Conservation (phyloP, 23 tunicate species). For the Clavelina lepadiformis region DNA sequence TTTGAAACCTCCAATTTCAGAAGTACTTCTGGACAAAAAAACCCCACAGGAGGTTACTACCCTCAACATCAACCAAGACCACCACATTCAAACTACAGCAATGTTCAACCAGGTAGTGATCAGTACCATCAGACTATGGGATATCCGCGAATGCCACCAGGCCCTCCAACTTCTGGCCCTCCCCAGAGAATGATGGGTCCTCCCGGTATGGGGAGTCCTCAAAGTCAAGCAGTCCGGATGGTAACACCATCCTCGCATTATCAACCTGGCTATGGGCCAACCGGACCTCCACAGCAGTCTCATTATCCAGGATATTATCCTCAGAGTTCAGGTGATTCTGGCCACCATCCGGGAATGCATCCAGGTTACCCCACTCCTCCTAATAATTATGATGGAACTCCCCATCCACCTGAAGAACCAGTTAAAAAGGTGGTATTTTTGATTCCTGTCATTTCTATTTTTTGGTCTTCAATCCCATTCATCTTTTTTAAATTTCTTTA, state of each 20-base stretch:
- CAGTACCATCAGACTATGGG: constrained; percentile 32
- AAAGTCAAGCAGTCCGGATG: constrained; percentile 11
- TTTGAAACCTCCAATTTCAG: too few species aligned
- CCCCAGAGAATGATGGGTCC: constrained; percentile 53
- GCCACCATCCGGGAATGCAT: constrained; percentile 10
- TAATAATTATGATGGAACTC: too few species aligned
- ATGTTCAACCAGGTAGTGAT: constrained; percentile 25
- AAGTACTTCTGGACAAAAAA: background rate
- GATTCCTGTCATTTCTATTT: too few species aligned
- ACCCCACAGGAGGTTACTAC: constrained; percentile 31
- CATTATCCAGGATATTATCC: constrained; percentile 40
- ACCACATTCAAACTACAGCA: constrained; percentile 23
- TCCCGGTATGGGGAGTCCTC: constrained; percentile 24
- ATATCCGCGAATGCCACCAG: constrained; percentile 51
- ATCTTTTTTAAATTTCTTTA: too few species aligned
- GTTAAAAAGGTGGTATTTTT: constrained; percentile 35
- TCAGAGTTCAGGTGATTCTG: constrained; percentile 1
- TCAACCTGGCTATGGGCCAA: constrained; percentile 9
- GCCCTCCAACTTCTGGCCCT: constrained; percentile 17
- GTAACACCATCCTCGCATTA: constrained; percentile 22
- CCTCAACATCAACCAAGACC: constrained; percentile 18
- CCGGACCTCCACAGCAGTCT: constrained; percentile 18
- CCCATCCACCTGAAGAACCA: constrained; percentile 31
- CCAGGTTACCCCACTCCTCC: constrained; percentile 8
- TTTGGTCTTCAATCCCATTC: too few species aligned